Base-by-base conservation (phyloP, 1,140 invertebrate genomes). In the Zeugodacus cucurbitae region DNA sequence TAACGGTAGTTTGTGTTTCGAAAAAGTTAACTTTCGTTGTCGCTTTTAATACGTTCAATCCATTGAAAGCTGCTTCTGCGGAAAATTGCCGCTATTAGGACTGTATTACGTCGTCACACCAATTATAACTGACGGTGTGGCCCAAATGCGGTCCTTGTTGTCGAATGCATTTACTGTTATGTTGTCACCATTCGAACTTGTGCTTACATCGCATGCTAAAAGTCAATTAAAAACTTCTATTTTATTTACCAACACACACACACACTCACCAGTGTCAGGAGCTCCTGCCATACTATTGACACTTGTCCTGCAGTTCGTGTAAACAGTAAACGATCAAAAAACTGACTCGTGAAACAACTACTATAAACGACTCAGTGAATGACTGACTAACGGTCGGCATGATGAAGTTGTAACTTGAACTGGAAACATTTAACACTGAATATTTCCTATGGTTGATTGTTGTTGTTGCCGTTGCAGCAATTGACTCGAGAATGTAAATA, bases 401-500 rank as follows among this genome's bases (percentile, higher is more conserved):
- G 74, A 82, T 82, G 48, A 82, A 48, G 41, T 82, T 44, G 74
- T 4, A 82, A 82, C n/a, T 26, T 82, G 74, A 82, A 82, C 41
- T 74, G 41, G 6, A 82, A 48, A 48, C 41, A 82, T 82, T 82
- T 82, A 48, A 82, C 74, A 82, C 74, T 54, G n/a, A 41, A 82
- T 82, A 48, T 48, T 48, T 48, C 22, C 14, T n/a, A 17, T 82
- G n/a, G 41, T 48, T 82, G n/a, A 22, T 48, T n/a, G 32, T 29
- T 48, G 37, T 29, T 82, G 41, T 82, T 82, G 20, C 17, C 74
- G 26, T 82, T 48, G 41, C 74, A 20, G 26, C 74, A 82, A 82
- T 82, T 82, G 41, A 82, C 74, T 82, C 20, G 3, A 14, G 41
- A 82, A 82, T 82, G 74, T 82, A 82, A 82, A 82, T 82, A 54